Evolutionary conservation across 2,113 vertebrate species (phyloP), one percentile per base, ranked within the genome.

Genomic region (Myotis brandtii): DNA sequence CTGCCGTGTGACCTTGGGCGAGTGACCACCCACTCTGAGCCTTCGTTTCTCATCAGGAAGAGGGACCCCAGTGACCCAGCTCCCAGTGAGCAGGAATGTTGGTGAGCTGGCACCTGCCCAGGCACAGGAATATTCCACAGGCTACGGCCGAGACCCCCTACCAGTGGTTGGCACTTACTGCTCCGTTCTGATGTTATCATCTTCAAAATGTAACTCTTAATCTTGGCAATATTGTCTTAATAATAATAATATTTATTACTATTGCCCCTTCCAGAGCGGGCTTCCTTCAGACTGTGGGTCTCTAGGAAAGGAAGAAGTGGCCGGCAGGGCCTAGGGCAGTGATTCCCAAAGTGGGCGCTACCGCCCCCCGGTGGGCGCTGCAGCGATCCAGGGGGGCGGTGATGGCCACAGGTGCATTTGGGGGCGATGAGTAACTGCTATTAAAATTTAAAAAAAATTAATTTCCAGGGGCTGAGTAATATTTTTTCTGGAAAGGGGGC

Each of bases 151-250:
- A n/a, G 70, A 30, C 59, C 32, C 43, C 64, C 54, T 20, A 4
- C 50, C 2, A 3, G 70, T 1, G 59, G 72, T 5, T 0, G 0
- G 25, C 54, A 20, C 82, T 14, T 23, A 32, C 67, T 37, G 13
- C 20, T 27, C 50, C 4, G 4, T 2, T n/a, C 4, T 10, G 76
- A 50, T 1, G 4, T 10, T 27, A 14, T 0, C 2, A 17, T 34
- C 56, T 62, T 40, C 43, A 73, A 18, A 73, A 30, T 18, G 80
- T 14, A 76, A 86, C 21, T 6, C 43, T 46, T 66, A 5, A 10
- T 17, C 34, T 1, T 0, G 0, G 23, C n/a, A 43, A 12, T 4
- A 0, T 6, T 16, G 12, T 62, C 48, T 46, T 21, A 81, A 9
- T 18, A 3, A 18, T 4, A 52, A 20, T 8, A 69, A 12, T 10